Percentiles rank a stretch among this genome's conserved stretches.
These are phyloP conservation scores for Metalampra italica DNA, from an alignment of 2,888 invertebrate species.

Conservation along the genomic window DNA sequence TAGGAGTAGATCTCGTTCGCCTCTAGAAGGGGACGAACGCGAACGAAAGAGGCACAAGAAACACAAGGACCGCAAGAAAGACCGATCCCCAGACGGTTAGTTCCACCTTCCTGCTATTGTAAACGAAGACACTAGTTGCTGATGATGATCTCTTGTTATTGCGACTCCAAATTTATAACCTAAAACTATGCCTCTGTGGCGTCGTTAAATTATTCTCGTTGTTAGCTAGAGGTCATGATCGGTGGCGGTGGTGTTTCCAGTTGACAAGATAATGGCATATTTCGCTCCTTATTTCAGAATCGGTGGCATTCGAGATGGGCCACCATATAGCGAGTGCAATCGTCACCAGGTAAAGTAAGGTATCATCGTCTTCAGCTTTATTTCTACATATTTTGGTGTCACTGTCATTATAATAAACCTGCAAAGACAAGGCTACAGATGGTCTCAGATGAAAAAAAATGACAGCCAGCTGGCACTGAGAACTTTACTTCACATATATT, in stretches of 20 bases:
- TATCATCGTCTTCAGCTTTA: constrained; percentile 1
- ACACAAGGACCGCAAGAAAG: constrained; percentile 76
- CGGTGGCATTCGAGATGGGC: constrained; percentile 61
- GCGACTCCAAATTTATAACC: neutral
- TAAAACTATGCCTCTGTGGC: neutral
- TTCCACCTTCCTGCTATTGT: constrained; percentile 27
- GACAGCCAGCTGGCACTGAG: too few relatives aligned
- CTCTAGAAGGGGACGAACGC: constrained; percentile 76
- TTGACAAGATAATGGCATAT: constrained; percentile 73
- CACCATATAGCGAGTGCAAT: constrained; percentile 52
- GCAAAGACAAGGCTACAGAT: too few relatives aligned
- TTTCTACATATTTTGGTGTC: too few relatives aligned
- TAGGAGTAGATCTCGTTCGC: constrained; percentile 77
- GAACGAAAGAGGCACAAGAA: constrained; percentile 73
- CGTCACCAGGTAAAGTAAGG: constrained; percentile 52
- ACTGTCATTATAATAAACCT: too few relatives aligned
- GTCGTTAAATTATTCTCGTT: neutral
- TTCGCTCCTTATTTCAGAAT: constrained; percentile 77
- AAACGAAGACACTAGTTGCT: constrained; percentile 34
- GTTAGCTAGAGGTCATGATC: constrained; percentile 37
- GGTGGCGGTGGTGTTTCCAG: constrained; percentile 37
- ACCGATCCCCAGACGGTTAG: constrained; percentile 79
- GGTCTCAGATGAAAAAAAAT: too few relatives aligned
- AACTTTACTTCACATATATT: too few relatives aligned
- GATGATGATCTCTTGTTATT: constrained; percentile 40